These are phyloP conservation scores for Mastomys natalensis DNA, from an alignment of 2,113 vertebrate species.

Conservation along the genomic window DNA sequence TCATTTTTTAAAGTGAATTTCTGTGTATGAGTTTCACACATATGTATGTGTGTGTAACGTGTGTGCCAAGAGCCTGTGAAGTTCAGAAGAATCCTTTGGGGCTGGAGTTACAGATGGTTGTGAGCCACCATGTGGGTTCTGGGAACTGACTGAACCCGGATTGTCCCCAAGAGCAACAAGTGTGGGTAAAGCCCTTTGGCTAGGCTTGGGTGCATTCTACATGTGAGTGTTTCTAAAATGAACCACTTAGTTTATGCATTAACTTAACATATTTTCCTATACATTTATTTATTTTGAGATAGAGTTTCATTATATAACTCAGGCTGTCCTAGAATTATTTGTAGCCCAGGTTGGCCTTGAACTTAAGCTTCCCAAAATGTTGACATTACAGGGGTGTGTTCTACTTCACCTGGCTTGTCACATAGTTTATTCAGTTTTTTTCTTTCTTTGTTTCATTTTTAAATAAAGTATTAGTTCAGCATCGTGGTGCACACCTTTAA, in stretches of 20 bases:
- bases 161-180: not conserved
- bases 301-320: not conserved
- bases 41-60: not conserved
- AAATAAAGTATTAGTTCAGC: not conserved
- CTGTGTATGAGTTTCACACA: not conserved
- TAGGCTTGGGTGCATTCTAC: constrained; percentile 43
- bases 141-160: not conserved
- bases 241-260: constrained; percentile 3
- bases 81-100: not conserved
- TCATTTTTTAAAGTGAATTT: not conserved
- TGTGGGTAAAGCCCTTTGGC: not conserved
- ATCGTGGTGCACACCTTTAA: not conserved
- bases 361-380: not conserved
- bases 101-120: not conserved
- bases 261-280: constrained; percentile 7
- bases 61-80: not conserved
- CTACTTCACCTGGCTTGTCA: not conserved
- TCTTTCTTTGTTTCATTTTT: not conserved
- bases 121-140: not conserved
- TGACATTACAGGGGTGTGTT: not conserved
- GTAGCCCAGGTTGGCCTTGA: not conserved
- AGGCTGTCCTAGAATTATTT: not conserved
- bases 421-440: not conserved
- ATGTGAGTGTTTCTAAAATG: constrained; percentile 15
- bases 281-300: not conserved